Evolutionary conservation across 1,140 invertebrate genomes (phyloP), one percentile per base, ranked within the genome.

Genomic region (Drosophila miranda): DNA sequence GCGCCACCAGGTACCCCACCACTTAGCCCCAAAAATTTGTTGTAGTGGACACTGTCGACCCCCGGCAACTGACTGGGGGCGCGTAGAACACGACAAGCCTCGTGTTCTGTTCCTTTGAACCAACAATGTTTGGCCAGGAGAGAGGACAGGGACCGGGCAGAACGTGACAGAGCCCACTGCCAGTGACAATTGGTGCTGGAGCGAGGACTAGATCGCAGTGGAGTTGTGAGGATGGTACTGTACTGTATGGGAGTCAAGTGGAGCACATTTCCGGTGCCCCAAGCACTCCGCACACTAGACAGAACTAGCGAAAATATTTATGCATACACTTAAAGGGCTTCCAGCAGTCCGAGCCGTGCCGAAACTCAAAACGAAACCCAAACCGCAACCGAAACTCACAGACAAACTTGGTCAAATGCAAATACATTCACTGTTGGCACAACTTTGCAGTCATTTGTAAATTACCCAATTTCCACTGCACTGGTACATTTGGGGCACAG

Each of bases 261-360:
- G 62, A 38, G 2, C 42, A 14, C 76, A 80, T 63, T 84, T 84
- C 81, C 72, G 72, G 58, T 53, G 41, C 30, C 43, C 69, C 70
- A 49, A 49, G 55, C 42, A 51, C 53, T 41, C 19, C 61, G 6
- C 13, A 41, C 5, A 2, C 6, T 34, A 57, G 21, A 57, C 60
- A 74, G 8, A 60, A 72, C 71, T 60, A 73, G 75, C 49, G 38
- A 74, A 68, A 72, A 84, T 60, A 80, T 80, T 68, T 61, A 77
- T 61, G 48, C 70, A 73, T 69, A 73, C 70, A 55, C 50, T 68
- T 68, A 43, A 56, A 68, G 28, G 49, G 62, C 64, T 56, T 6
- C 62, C 50, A 57, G 52, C 52, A 4, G 19, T 14, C 43, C 21
- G 23, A 55, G 23, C 8, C 30, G 23, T 28, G 30, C 42, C 52